Base-by-base conservation (phyloP, 2,113 vertebrate genomes). In the Electrona antarctica region DNA sequence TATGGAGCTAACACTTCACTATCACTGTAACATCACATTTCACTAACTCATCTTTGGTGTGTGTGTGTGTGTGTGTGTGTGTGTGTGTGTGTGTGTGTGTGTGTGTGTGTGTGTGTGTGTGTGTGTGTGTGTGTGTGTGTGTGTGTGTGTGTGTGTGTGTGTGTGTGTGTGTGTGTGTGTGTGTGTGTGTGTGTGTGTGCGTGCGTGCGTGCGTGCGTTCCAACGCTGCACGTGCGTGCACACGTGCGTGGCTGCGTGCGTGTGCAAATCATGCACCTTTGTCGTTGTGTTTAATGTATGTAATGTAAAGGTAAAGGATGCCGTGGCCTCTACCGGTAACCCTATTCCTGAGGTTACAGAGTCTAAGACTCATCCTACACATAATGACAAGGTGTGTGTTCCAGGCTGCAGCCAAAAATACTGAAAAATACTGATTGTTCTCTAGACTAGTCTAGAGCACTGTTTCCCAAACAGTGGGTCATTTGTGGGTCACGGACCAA, bases 351-450 rank as follows among this genome's bases (percentile, higher is more conserved):
- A 60, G 41, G 52, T 51, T 64, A 15, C 62, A 12, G 56, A 12
- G 8, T 51, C 67, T 64, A 75, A 76, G 77, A 50, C 78, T 66
- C 74, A 79, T 49, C 45, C 85, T 76, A 13, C 80, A 56, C 29
- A 50, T 0, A 72, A 65, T 62, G 77, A 85, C 80, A 86, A 92
- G 90, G 89, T 90, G 86, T 86, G 88, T 89, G 73, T 66, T 67
- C 9, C 51, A 11, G n/a, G 29, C 15, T 12, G 15, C n/a, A 61
- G 41, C 6, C 29, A 33, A 33, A 33, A 33, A 33, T 54, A 13
- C 51, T n/a, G n/a, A n/a, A n/a, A n/a, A n/a, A n/a, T n/a, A n/a
- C n/a, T n/a, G n/a, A n/a, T n/a, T n/a, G n/a, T n/a, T n/a, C n/a
- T n/a, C n/a, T n/a, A n/a, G n/a, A n/a, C n/a, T n/a, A 21, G 21